Conservation (phyloP, 1,140 invertebrate genomes). For the Diabrotica virgifera region DNA sequence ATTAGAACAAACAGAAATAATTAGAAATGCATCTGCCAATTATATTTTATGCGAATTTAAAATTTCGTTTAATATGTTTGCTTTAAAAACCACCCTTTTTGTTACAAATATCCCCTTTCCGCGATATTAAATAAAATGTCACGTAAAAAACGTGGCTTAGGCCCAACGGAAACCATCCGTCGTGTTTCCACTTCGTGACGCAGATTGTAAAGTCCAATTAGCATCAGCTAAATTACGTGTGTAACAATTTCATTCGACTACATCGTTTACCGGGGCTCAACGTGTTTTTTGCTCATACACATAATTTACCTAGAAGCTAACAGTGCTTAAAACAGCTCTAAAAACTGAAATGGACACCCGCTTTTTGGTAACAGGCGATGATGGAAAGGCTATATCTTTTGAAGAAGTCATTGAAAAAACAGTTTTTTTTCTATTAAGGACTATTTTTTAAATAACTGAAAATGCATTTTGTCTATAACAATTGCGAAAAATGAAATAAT, state of each 20-base stretch:
- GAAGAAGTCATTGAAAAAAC: too few relatives aligned
- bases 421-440: too few relatives aligned
- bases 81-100: not conserved
- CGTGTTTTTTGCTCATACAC: conserved; percentile 28
- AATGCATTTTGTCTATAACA: too few relatives aligned
- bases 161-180: conserved; percentile 1
- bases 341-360: too few relatives aligned
- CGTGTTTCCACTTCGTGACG: not conserved
- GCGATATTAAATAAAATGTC: not conserved
- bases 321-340: conserved; percentile 30
- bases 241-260: conserved; percentile 30
- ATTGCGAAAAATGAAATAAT: too few relatives aligned
- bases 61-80: too few relatives aligned
- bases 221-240: conserved; percentile 30
- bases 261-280: conserved; percentile 31
- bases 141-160: not conserved
- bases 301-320: conserved; percentile 33
- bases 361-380: conserved; percentile 22
- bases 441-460: too few relatives aligned
- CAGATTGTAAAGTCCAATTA: conserved; percentile 19
- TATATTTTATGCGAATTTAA: too few relatives aligned
- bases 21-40: too few relatives aligned
- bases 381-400: conserved; percentile 22
- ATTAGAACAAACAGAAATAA: too few relatives aligned
- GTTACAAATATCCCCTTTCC: not conserved